phyloP scores from a whole-genome alignment of 1,140 invertebrate genomes.

The Oppia nitens region DNA sequence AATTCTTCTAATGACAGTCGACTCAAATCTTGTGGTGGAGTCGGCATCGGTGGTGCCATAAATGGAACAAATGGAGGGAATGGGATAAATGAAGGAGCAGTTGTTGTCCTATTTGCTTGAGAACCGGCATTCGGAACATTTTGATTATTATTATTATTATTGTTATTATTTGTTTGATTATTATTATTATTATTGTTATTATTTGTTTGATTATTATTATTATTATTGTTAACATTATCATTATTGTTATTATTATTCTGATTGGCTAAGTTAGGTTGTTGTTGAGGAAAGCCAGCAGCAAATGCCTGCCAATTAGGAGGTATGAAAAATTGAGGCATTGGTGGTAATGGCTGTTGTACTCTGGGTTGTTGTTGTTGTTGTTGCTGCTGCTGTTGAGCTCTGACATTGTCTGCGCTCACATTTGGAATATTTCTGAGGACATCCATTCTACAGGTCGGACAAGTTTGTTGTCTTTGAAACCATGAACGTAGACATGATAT shows the following conservation, averaged over 20 bases:
- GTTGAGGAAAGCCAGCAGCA: neutral
- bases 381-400: constrained; percentile 16
- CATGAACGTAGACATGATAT: constrained; percentile 92
- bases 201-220: neutral
- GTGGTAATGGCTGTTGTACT: neutral
- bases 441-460: constrained; percentile 94
- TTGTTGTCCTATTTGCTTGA: neutral
- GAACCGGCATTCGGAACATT: constrained; percentile 3
- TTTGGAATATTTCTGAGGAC: constrained; percentile 44
- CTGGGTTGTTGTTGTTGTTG: constrained; percentile 8
- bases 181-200: constrained; percentile 15
- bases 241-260: constrained; percentile 6
- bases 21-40: constrained; percentile 46
- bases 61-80: constrained; percentile 21
- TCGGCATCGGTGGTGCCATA: constrained; percentile 34
- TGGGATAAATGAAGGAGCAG: constrained; percentile 20
- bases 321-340: neutral
- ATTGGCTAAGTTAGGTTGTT: neutral
- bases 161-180: constrained; percentile 6
- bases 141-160: constrained; percentile 2
- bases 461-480: constrained; percentile 99
- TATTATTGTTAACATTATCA: constrained; percentile 1
- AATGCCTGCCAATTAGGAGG: neutral
- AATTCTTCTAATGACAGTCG: constrained; percentile 66
- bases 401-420: neutral